phyloP scores from a whole-genome alignment of 2,113 vertebrate species.

The Pomatostomus ruficeps region DNA sequence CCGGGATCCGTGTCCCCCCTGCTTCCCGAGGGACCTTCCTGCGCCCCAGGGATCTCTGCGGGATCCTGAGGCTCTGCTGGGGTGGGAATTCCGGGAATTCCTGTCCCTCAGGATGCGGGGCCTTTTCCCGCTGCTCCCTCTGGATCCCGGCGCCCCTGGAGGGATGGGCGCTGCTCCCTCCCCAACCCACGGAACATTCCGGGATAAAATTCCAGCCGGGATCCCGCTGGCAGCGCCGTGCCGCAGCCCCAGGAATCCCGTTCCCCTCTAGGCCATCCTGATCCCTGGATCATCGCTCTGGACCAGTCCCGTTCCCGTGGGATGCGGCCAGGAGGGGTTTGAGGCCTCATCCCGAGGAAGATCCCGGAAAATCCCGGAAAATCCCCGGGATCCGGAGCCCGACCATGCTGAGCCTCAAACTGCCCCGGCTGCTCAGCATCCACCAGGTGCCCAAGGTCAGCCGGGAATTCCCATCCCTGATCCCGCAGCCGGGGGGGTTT shows the following conservation, averaged over 20 bases:
- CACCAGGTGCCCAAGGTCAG: conserved; percentile 91
- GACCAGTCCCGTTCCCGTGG: fast-evolving
- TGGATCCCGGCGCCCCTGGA: not conserved
- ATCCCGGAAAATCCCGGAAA: too few species aligned
- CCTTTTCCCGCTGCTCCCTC: not conserved
- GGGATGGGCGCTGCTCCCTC: fast-evolving
- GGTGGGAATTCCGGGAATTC: not conserved
- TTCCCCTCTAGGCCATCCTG: not conserved
- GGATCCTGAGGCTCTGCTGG: not conserved
- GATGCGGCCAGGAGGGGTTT: not conserved
- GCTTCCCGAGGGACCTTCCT: fast-evolving
- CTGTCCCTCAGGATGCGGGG: not conserved
- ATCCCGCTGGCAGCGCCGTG: fast-evolving
- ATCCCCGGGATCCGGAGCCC: fast-evolving
- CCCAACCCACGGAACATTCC: fast-evolving
- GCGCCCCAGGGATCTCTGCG: not conserved
- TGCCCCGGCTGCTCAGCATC: conserved; percentile 80
- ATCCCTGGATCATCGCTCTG: fast-evolving
- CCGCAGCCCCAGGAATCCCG: fast-evolving
- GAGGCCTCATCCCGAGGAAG: not conserved
- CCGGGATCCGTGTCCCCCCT: fast-evolving
- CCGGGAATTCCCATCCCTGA: not conserved
- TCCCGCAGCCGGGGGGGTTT: fast-evolving
- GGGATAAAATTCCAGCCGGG: not conserved
- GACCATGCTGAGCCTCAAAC: conserved; percentile 80